A percentile compares a stretch with the other conserved stretches of the same genome.
These are phyloP conservation scores for Megalurothrips usitatus DNA, from an alignment of 2,888 invertebrate genomes.

Conservation along the genomic window DNA sequence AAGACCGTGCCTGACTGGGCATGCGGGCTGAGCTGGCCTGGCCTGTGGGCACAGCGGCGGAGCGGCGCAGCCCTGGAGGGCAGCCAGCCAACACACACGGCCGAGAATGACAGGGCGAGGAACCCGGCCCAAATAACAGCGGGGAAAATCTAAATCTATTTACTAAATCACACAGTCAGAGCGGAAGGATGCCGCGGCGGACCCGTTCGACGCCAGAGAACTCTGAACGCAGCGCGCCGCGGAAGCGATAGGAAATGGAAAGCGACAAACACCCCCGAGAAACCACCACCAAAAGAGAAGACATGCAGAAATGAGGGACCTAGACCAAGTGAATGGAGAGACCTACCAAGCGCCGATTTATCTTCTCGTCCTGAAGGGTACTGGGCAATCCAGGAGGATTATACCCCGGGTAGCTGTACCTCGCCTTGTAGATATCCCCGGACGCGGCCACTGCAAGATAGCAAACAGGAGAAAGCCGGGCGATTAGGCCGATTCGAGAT, in stretches of 20 bases:
- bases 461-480: conserved; percentile 16
- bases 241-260: neutral
- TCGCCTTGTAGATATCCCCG: conserved; percentile 25
- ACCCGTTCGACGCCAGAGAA: too few species aligned
- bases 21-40: neutral
- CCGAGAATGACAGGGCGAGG: too few species aligned
- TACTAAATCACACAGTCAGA: too few species aligned
- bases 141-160: too few species aligned
- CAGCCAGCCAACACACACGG: too few species aligned
- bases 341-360: conserved; percentile 1
- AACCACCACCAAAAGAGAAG: neutral
- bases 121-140: too few species aligned
- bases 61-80: too few species aligned
- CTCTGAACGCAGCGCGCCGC: neutral
- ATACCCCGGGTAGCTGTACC: neutral
- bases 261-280: neutral
- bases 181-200: too few species aligned
- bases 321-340: neutral
- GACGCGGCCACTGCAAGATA: conserved; percentile 25
- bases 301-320: conserved; percentile 6
- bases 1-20: neutral
- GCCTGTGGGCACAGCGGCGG: neutral
- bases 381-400: neutral
- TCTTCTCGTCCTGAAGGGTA: conserved; percentile 14
- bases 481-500: conserved; percentile 9